These are phyloP conservation scores for Hemicrepidius hirtus DNA, from an alignment of 2,888 invertebrate species.

Conservation along the genomic window DNA sequence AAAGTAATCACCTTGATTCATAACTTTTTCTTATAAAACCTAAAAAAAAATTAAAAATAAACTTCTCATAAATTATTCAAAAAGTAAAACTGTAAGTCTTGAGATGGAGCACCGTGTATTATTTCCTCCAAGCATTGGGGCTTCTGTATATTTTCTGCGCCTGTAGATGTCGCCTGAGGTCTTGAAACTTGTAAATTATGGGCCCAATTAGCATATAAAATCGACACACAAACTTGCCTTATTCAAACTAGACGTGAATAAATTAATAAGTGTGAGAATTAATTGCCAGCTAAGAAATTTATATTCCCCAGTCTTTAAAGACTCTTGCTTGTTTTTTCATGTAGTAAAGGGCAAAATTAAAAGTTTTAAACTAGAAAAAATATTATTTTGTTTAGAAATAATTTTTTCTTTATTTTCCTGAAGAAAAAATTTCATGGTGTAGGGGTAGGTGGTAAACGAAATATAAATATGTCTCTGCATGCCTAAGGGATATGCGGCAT, in stretches of 20 bases:
- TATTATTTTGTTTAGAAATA: no score
- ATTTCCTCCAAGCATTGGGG: conserved; percentile 10
- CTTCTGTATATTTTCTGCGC: conserved; percentile 26
- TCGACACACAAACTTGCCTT: conserved; percentile 2
- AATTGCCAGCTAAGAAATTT: neutral
- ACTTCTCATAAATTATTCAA: conserved; percentile 28
- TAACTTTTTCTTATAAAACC: neutral
- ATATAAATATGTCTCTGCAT: no score
- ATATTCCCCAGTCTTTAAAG: no score
- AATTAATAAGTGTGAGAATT: conserved; percentile 19
- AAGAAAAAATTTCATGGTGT: no score
- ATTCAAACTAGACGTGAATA: conserved; percentile 26
- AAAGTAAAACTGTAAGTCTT: conserved; percentile 8
- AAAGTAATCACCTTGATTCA: no score
- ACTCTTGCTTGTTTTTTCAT: no score
- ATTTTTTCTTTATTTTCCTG: no score
- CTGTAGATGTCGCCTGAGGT: conserved; percentile 36
- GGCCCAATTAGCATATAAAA: conserved; percentile 43
- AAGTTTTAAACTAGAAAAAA: no score
- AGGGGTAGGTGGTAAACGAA: no score
- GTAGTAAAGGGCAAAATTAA: no score
- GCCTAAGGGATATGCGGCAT: no score
- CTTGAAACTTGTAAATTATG: conserved; percentile 31
- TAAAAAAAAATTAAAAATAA: conserved; percentile 23
- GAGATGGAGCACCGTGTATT: conserved; percentile 13